Conservation (phyloP, 53 echinoderm and acorn worm species). For the Paelopatides confundens region DNA sequence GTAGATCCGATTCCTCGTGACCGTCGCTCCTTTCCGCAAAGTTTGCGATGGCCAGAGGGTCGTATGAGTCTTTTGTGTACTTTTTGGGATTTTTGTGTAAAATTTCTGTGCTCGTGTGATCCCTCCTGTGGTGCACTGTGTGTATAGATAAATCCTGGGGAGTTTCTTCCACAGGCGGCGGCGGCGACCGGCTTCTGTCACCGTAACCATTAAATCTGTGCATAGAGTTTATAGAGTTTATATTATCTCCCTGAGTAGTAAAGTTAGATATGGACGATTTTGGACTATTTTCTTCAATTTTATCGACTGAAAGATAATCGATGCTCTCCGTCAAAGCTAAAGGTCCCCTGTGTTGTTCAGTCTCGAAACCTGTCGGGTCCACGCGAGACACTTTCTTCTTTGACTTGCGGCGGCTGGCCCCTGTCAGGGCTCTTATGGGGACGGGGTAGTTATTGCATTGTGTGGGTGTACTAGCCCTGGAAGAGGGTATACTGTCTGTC, state of each 20-base stretch:
- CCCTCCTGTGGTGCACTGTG: not conserved
- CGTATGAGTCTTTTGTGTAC: slow-evolving; percentile 60
- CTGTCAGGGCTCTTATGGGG: slow-evolving; percentile 72
- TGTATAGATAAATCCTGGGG: slow-evolving; percentile 44
- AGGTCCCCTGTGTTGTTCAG: not conserved
- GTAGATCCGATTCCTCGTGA: slow-evolving; percentile 34
- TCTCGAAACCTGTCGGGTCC: not conserved
- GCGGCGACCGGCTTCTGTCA: not conserved
- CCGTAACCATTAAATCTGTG: slow-evolving; percentile 7
- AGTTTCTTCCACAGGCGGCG: not conserved
- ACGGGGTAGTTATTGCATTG: slow-evolving; percentile 51
- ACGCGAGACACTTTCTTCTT: slow-evolving; percentile 66
- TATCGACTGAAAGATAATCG: not conserved
- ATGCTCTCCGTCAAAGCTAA: not conserved
- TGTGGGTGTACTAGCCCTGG: slow-evolving; percentile 49
- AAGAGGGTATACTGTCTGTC: slow-evolving; percentile 36
- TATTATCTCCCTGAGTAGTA: slow-evolving; percentile 38
- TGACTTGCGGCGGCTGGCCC: slow-evolving; percentile 89
- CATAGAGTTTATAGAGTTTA: slow-evolving; percentile 10
- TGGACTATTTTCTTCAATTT: not conserved
- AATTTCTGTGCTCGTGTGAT: slow-evolving; percentile 9
- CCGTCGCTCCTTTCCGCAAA: slow-evolving; percentile 71
- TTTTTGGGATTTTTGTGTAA: slow-evolving; percentile 15
- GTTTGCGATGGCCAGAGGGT: slow-evolving; percentile 68
- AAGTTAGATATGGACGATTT: slow-evolving; percentile 21